Evolutionary conservation across 2,888 invertebrate genomes (phyloP), one percentile per base, ranked within the genome.

Genomic region (Linhomoeus sp.): DNA sequence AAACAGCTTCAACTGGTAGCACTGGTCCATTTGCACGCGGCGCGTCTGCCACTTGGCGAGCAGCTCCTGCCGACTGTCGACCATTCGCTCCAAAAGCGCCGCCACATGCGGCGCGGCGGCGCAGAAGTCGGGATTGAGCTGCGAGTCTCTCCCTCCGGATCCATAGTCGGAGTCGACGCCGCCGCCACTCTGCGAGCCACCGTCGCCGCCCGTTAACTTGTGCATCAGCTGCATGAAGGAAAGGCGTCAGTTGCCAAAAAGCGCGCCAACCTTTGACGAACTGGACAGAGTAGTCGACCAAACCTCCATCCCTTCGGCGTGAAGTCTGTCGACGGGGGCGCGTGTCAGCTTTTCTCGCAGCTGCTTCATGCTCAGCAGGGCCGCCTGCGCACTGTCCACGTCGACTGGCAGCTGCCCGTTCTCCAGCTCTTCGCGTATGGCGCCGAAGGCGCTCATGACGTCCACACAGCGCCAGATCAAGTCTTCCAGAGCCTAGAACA

Each of bases 391-490:
- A 44, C 84, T 81, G 47, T 78, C 79, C 23, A 90, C 85, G 69
- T 92, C 88, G 62, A 88, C 86, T 1, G 92, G 88, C 63, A 87
- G 84, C 62, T 90, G 88, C 54, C 83, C 85, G 54, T 86, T 77
- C 46, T 81, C 81, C 46, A 94, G 75, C 66, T 88, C 87, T 65
- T 87, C 86, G 64, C 87, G 83, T 52, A 90, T 73, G 63, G 87
- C 85, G 61, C 92, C 90, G 50, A 92, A 74, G 52, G 86, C 76
- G 66, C 87, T 86, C 51, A 90, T 74, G 53, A 90, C 74, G 67
- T 94, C 92, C 43, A 83, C 80, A 1, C 87, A 84, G 71, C 87
- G 86, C 86, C 88, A 90, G 59, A 83, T 80, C 67, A 92, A 82
- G 64, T 88, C 87, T 71, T 94, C 92, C 58, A 90, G 76, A 48